Conservation (phyloP, 1,140 invertebrate genomes). For the Plodia interpunctella region DNA sequence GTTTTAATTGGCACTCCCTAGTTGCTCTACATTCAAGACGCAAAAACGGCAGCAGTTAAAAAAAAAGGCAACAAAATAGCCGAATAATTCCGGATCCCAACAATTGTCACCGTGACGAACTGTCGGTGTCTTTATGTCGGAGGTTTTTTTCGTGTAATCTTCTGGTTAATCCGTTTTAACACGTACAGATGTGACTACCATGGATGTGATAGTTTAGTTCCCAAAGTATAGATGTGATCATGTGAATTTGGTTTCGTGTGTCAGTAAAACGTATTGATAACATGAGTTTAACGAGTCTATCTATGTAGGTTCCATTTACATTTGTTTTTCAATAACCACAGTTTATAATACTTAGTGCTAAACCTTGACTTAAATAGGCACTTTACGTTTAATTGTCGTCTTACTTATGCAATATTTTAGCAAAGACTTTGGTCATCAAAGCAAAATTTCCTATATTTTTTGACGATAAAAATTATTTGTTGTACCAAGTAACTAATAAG, state of each 20-base stretch:
- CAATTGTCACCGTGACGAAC: slow-evolving; percentile 66
- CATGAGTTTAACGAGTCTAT: too few relatives aligned
- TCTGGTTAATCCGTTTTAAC: slow-evolving; percentile 70
- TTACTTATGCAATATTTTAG: too few relatives aligned
- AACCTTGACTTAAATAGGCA: too few relatives aligned
- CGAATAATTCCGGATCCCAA: slow-evolving; percentile 60
- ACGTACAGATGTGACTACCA: slow-evolving; percentile 59
- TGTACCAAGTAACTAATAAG: too few relatives aligned
- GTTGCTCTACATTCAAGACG: slow-evolving; percentile 21
- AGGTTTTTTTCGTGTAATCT: slow-evolving; percentile 66
- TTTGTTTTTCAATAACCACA: too few relatives aligned
- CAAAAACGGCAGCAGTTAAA: slow-evolving; percentile 45
- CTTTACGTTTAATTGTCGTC: too few relatives aligned
- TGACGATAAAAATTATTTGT: too few relatives aligned
- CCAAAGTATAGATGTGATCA: slow-evolving; percentile 18
- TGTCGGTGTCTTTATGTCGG: slow-evolving; percentile 59
- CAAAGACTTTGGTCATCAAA: too few relatives aligned
- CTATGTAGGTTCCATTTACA: too few relatives aligned
- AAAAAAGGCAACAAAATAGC: slow-evolving; percentile 48
- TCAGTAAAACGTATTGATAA: background rate
- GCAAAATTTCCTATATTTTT: too few relatives aligned
- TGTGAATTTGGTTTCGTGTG: slow-evolving; percentile 4
- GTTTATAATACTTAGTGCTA: too few relatives aligned
- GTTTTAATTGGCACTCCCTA: slow-evolving; percentile 1
- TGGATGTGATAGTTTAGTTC: slow-evolving; percentile 4